A percentile compares a stretch with the other conserved stretches of the same genome.
Conservation (phyloP, 2,888 invertebrate species). For the Xylocampa areola region DNA sequence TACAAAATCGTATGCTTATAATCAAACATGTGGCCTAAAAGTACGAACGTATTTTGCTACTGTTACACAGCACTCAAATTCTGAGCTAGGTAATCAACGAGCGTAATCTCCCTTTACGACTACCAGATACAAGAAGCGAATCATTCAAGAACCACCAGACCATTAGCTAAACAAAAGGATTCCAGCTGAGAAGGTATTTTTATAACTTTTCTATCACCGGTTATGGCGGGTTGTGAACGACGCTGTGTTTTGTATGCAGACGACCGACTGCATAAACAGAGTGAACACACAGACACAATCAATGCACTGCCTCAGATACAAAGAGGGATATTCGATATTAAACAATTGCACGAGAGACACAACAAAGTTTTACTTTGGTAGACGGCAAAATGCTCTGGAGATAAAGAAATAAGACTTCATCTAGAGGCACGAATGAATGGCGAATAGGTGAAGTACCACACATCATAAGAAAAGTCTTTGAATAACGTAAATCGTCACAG, state of each 20-base stretch:
- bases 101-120: slow-evolving; percentile 29
- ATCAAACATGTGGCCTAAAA: slow-evolving; percentile 2
- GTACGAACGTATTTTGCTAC: slow-evolving; percentile 3
- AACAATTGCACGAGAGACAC: slow-evolving; percentile 20
- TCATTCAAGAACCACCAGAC: slow-evolving; percentile 19
- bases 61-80: slow-evolving; percentile 19
- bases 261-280: slow-evolving; percentile 67
- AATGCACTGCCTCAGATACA: slow-evolving; percentile 31
- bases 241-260: slow-evolving; percentile 69
- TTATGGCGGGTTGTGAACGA: slow-evolving; percentile 40
- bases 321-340: slow-evolving; percentile 24
- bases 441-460: slow-evolving; percentile 5
- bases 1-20: slow-evolving; percentile 14
- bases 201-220: slow-evolving; percentile 57
- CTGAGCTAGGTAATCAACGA: slow-evolving; percentile 10
- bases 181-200: slow-evolving; percentile 47
- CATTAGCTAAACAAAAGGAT: slow-evolving; percentile 37
- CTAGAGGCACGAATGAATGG: slow-evolving; percentile 14
- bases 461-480: slow-evolving; percentile 4
- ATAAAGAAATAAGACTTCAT: slow-evolving; percentile 2
- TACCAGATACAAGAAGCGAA: slow-evolving; percentile 23
- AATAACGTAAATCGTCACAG: slow-evolving; percentile 25
- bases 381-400: slow-evolving; percentile 6
- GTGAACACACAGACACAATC: slow-evolving; percentile 48
- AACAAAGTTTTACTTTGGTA: too few species aligned